Evolutionary conservation across 2,888 invertebrate species (phyloP).

Genomic region (Priapulus caudatus): DNA sequence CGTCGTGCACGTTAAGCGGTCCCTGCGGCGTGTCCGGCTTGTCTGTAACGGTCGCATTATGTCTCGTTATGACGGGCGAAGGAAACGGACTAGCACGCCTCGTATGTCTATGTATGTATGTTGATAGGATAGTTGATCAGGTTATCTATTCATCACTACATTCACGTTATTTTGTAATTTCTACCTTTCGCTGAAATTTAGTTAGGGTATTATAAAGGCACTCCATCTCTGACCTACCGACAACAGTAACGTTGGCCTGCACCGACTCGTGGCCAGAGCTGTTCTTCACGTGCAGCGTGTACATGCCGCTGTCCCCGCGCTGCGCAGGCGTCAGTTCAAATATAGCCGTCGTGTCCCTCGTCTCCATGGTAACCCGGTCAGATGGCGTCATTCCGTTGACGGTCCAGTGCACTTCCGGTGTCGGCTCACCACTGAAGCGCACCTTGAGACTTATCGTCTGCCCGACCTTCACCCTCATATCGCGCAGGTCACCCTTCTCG

Average conservation of each 20-base stretch:
- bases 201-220: too few relatives aligned
- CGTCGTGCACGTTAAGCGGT: conserved; percentile 29
- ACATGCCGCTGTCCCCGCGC: conserved; percentile 68
- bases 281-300: conserved; percentile 67
- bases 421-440: conserved; percentile 88
- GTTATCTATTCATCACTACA: too few relatives aligned
- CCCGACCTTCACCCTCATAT: conserved; percentile 82
- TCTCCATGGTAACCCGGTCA: conserved; percentile 5
- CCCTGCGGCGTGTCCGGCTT: conserved; percentile 31
- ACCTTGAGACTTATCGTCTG: conserved; percentile 85
- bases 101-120: too few relatives aligned
- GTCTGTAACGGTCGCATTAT: too few relatives aligned
- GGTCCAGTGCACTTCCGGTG: conserved; percentile 77
- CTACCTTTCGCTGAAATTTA: too few relatives aligned
- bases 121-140: too few relatives aligned
- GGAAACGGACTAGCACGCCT: too few relatives aligned
- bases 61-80: too few relatives aligned
- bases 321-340: conserved; percentile 62
- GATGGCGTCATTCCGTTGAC: conserved; percentile 6
- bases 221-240: too few relatives aligned
- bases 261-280: conserved; percentile 66
- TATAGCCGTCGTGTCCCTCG: background rate
- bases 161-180: too few relatives aligned
- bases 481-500: conserved; percentile 70
- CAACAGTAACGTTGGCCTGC: conserved; percentile 70